A percentile compares a stretch with the other conserved stretches of the same genome.
phyloP scores from a whole-genome alignment of 2,888 invertebrate species.

The Drosophila lutescens region DNA sequence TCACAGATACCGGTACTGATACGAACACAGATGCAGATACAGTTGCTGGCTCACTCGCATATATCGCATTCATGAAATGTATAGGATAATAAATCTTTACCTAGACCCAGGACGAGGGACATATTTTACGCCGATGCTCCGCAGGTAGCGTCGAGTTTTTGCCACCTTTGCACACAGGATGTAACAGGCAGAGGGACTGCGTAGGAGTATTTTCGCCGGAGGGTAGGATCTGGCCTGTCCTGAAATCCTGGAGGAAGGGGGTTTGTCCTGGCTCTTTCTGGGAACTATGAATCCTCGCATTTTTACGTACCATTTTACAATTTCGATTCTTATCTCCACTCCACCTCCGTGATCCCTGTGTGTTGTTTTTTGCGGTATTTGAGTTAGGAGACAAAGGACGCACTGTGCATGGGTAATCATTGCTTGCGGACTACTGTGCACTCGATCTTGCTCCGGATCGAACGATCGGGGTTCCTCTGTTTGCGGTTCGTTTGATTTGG shows the following conservation, averaged over 20 bases:
- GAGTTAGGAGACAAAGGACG: conserved; percentile 68
- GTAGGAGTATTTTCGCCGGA: conserved; percentile 60
- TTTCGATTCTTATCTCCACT: conserved; percentile 68
- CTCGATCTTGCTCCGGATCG: conserved; percentile 32
- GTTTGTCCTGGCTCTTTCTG: conserved; percentile 41
- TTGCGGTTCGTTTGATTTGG: conserved; percentile 70
- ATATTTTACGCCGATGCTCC: conserved; percentile 50
- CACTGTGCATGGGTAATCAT: conserved; percentile 63
- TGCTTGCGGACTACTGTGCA: conserved; percentile 64
- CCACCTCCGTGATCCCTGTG: conserved; percentile 14
- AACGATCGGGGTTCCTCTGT: conserved; percentile 24
- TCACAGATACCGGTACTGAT: conserved; percentile 31
- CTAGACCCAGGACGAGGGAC: conserved; percentile 60
- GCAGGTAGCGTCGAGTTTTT: conserved; percentile 73
- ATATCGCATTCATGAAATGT: conserved; percentile 74
- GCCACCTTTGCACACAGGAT: conserved; percentile 79
- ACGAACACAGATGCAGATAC: conserved; percentile 41
- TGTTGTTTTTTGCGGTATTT: conserved; percentile 62
- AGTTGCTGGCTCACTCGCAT: conserved; percentile 32
- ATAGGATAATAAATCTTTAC: conserved; percentile 80
- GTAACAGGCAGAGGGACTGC: conserved; percentile 56
- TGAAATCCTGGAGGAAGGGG: conserved; percentile 24
- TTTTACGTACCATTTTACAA: conserved; percentile 73
- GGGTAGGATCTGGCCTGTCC: conserved; percentile 47
- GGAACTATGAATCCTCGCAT: conserved; percentile 62